Percentiles rank a stretch among this genome's conserved stretches.
Conservation (phyloP, 2,113 vertebrate genomes). For the Pseudorhombus dupliciocellatus region DNA sequence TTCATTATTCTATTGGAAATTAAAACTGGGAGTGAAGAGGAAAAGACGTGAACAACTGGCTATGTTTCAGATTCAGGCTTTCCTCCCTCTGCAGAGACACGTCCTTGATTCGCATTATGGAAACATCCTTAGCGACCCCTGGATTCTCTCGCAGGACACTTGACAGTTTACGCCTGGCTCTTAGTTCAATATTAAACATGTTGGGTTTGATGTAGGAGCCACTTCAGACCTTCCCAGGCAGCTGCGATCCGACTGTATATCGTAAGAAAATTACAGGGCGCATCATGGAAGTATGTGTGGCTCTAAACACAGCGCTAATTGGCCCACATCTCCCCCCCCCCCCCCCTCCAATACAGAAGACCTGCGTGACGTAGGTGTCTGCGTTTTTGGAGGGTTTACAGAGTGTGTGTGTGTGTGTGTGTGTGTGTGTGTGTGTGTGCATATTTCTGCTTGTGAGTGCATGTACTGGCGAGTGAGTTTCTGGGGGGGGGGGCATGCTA, state of each 20-base stretch:
- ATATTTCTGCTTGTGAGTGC: conserved; percentile 28
- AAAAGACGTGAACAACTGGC: too few species aligned
- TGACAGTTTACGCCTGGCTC: not conserved
- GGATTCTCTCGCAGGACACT: not conserved
- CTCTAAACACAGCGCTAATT: conserved; percentile 71
- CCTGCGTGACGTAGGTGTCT: conserved; percentile 58
- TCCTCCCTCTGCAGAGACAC: too few species aligned
- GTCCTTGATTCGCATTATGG: too few species aligned
- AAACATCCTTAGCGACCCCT: too few species aligned
- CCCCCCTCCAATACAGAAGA: conserved; percentile 1
- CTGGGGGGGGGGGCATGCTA: not conserved
- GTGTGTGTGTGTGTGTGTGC: conserved; percentile 17
- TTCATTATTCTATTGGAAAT: too few species aligned
- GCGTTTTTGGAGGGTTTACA: conserved; percentile 34
- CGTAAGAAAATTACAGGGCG: conserved; percentile 41
- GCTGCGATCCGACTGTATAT: conserved; percentile 34
- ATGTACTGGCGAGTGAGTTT: conserved; percentile 30
- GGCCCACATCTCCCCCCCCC: conserved; percentile 62
- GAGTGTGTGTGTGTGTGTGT: too few species aligned
- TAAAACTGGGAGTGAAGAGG: too few species aligned
- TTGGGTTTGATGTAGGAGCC: conserved; percentile 12
- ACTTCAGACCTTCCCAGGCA: conserved; percentile 30
- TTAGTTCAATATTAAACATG: conserved; percentile 10
- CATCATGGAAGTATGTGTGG: conserved; percentile 57
- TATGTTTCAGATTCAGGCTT: too few species aligned